These are phyloP conservation scores for Pseudopodoces humilis DNA, from an alignment of 2,113 vertebrate genomes.

Conservation along the genomic window DNA sequence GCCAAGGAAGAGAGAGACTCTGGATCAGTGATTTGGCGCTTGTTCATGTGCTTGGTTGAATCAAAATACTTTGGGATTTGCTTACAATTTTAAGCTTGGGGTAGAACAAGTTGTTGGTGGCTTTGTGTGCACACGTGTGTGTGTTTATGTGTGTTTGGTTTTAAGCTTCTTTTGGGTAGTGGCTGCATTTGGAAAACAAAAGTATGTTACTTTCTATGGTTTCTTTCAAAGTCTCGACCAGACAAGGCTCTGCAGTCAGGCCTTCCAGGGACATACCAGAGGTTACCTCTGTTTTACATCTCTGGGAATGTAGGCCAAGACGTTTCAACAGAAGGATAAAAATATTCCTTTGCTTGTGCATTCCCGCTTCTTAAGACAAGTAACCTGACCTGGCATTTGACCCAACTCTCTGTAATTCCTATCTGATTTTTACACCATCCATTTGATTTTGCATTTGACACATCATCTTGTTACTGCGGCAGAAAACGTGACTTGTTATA, in stretches of 20 bases:
- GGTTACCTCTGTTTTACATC: not conserved
- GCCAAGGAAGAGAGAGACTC: not conserved
- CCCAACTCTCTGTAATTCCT: not conserved
- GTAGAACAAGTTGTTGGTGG: not conserved
- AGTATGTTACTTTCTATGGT: not conserved
- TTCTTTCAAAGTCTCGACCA: not conserved
- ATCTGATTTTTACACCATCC: not conserved
- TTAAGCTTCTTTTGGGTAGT: not conserved
- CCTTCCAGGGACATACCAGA: not conserved
- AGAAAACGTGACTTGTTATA: not conserved
- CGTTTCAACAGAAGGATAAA: not conserved
- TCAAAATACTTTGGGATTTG: not conserved
- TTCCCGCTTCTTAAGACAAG: not conserved
- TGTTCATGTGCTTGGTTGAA: not conserved
- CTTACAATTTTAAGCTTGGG: not conserved
- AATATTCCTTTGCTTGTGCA: not conserved
- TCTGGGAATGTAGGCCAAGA: not conserved
- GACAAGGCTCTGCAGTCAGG: not conserved
- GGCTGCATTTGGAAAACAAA: not conserved
- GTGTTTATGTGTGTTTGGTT: not conserved
- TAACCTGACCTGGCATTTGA: not conserved
- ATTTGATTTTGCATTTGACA: not conserved
- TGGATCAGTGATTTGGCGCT: not conserved
- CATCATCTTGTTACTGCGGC: not conserved
- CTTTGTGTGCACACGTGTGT: fast-evolving